These are phyloP conservation scores for Podotricha telesiphe DNA, from an alignment of 2,888 invertebrate species.

Conservation along the genomic window DNA sequence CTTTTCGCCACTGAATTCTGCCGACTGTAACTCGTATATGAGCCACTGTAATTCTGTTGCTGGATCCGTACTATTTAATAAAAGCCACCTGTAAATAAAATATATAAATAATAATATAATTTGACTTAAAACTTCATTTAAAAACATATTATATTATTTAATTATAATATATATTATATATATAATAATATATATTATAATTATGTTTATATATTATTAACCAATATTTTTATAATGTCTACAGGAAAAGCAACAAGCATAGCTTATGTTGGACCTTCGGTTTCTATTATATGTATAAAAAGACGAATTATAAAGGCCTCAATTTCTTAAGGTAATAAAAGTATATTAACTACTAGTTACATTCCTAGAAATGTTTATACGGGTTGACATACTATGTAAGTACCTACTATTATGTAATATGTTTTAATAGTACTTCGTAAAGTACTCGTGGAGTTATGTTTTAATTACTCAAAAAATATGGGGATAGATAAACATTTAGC, in stretches of 20 bases:
- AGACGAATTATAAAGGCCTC: not conserved
- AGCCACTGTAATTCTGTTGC: constrained; percentile 98
- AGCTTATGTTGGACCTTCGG: constrained; percentile 96
- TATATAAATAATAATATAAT: not conserved
- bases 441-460: too few species aligned
- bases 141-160: too few species aligned
- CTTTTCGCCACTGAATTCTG: constrained; percentile 96
- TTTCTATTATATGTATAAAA: constrained; percentile 85
- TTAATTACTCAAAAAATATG: not conserved
- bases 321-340: not conserved
- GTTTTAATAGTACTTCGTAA: too few species aligned
- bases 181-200: too few species aligned
- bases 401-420: too few species aligned
- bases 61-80: constrained; percentile 97
- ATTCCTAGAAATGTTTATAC: not conserved
- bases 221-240: constrained; percentile 35
- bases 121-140: not conserved
- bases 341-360: not conserved
- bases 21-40: constrained; percentile 95
- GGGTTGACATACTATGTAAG: not conserved
- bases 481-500: not conserved
- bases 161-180: too few species aligned
- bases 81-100: constrained; percentile 87
- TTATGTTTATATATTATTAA: not conserved
- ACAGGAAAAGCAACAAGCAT: constrained; percentile 91